Base-by-base conservation (phyloP, 2,888 invertebrate genomes). In the Nomada fucata region DNA sequence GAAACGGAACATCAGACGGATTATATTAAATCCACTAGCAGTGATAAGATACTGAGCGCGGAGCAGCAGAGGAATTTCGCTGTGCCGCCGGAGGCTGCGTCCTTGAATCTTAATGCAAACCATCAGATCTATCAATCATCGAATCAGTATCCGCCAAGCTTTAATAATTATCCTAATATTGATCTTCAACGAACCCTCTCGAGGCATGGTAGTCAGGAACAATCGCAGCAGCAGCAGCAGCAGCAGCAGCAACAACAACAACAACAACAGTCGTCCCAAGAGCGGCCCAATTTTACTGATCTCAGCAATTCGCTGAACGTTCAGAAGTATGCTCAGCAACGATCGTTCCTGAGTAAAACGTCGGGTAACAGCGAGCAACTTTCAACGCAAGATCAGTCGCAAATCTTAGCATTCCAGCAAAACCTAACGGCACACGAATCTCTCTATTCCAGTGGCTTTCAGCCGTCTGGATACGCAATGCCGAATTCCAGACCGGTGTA, bases 401-500 rank as follows among this genome's bases (percentile, higher is more conserved):
- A 91, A 60, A 74, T 93, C 10, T 65, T 92, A 71, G 88, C 87
- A 64, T 93, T 92, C 79, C 93, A 92, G 59, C 93, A 92, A 65
- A 93, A 92, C 64, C 64, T 93, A 47, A 79, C 91, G 0, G 84
- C 89, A 0, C 93, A 93, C 70, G 93, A 93, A 68, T 88, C 91
- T 18, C 90, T 93, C 9, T 93, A 93, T 71, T 91, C 92, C 47
- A 83, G 89, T 60, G 90, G 93, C 23, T 93, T 93, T 52, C 91
- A 93, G 72, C 89, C 92, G 4, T 89, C 93, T 5, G 89, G 93
- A 0, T 93, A 93, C 73, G 85, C 92, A 3, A 90, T 93, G 90
- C 88, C 93, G 5, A 92, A 91, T 63, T 84, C 93, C 3, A 87
- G 93, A 47, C 91, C 93, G 7, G 91, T 93, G 0, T 93, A 93